Evolutionary conservation across 2,797 vertebrate genomes (phyloP), one percentile per base, ranked within the genome.

Genomic region (Bryconaethiops microstoma): DNA sequence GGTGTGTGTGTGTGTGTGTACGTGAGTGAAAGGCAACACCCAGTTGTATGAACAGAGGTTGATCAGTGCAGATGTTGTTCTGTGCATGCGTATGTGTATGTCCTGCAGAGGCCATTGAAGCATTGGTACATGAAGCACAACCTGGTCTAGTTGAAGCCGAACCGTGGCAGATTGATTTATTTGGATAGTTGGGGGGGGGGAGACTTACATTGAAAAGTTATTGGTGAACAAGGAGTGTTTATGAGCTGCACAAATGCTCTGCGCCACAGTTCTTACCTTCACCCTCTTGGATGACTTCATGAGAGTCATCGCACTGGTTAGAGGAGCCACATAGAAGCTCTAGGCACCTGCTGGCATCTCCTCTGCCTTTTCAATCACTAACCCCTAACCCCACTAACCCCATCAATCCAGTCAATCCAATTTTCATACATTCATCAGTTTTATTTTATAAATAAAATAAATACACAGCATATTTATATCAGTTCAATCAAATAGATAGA

Each of bases 121-220:
- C 86, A 81, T 74, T 65, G 65, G 45, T 87, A 71, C 85, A 89
- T 75, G 65, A 82, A 81, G 85, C 69, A 92, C 90, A 94, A 93
- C 93, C 92, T 88, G 79, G 85, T 91, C 92, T 94, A 91, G 93
- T 94, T 94, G 91, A 87, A 92, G 87, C 45, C 91, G 92, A 94
- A 93, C 93, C 91, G 9, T 89, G 86, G 67, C 77, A 29, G 79
- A 88, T 86, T 83, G 81, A 83, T 84, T 87, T 85, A 74, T 57
- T 83, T 74, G 76, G 79, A 70, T 42, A 35, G 29, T 40, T 39
- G 64, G 76, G 72, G 40, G 45, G 64, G 76, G 72, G 40, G 74
- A 67, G 69, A 77, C 23, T 40, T 23, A 59, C 50, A 25, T 9
- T 23, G 54, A 63, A 73, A 74, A 60, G 50, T 68, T 72, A 83